Evolutionary conservation across 1,140 invertebrate species (phyloP).

Genomic region (Matsumurasca onukii): DNA sequence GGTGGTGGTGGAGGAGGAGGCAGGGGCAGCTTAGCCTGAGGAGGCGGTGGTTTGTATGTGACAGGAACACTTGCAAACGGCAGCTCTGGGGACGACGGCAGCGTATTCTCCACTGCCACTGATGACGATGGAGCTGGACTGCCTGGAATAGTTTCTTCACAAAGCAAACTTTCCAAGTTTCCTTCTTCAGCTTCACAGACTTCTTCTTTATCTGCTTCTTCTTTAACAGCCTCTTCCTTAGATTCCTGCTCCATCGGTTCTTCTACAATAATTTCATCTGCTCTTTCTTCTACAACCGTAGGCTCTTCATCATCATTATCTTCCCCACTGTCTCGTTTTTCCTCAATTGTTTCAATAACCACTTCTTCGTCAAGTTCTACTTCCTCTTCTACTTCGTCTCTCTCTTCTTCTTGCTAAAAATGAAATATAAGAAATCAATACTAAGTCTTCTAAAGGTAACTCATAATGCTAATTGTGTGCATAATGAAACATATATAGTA

Average conservation of each 20-base stretch:
- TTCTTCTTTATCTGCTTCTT: neutral
- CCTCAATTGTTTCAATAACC: conserved; percentile 42
- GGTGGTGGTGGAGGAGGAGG: conserved; percentile 15
- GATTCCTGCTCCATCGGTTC: conserved; percentile 26
- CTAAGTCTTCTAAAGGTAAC: too few relatives aligned
- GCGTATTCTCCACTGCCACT: conserved; percentile 39
- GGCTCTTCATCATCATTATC: conserved; percentile 29
- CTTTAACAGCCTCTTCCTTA: conserved; percentile 43
- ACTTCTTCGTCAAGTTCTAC: conserved; percentile 45
- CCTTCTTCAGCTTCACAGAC: conserved; percentile 30
- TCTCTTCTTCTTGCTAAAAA: conserved; percentile 31
- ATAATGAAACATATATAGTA: too few relatives aligned
- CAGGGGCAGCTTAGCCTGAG: conserved; percentile 22
- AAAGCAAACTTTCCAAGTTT: conserved; percentile 60
- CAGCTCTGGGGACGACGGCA: conserved; percentile 49
- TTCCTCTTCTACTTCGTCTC: conserved; percentile 41
- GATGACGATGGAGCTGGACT: conserved; percentile 66
- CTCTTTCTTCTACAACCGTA: conserved; percentile 6
- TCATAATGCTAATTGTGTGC: too few relatives aligned
- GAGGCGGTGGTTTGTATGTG: conserved; percentile 42
- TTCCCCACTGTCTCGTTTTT: conserved; percentile 30
- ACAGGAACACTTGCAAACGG: conserved; percentile 63
- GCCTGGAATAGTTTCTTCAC: conserved; percentile 85
- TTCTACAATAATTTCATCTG: neutral
- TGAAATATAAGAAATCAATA: too few relatives aligned